Conservation (phyloP, 2,797 vertebrate species). For the Bradypodion ventrale region DNA sequence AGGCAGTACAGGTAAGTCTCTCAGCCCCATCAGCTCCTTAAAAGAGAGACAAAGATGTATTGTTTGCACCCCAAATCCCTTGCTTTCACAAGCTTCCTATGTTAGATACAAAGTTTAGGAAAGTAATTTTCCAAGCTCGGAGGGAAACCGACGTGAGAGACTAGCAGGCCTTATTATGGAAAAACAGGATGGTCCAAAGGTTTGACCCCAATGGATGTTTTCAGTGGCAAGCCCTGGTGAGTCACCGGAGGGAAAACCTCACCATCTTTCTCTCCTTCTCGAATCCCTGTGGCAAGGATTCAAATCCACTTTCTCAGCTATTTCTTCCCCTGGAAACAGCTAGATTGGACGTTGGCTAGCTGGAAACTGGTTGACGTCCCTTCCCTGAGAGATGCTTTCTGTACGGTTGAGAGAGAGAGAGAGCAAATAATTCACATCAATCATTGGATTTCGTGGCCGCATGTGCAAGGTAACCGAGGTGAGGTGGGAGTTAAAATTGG, state of each 20-base stretch:
- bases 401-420: conserved; percentile 38
- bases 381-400: background rate
- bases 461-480: conserved; percentile 44
- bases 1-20: background rate
- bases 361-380: background rate
- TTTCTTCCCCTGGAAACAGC: conserved; percentile 38
- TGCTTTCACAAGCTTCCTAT: background rate
- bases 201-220: background rate
- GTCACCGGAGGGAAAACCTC: background rate
- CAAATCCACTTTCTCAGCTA: conserved; percentile 34
- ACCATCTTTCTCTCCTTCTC: background rate
- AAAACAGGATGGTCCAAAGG: background rate
- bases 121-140: background rate
- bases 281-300: conserved; percentile 35
- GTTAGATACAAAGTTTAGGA: background rate
- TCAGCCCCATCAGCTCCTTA: background rate
- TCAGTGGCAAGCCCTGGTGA: rapidly evolving
- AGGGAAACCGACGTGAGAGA: background rate
- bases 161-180: too few relatives aligned
- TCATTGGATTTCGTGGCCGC: conserved; percentile 52
- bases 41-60: too few relatives aligned
- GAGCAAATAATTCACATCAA: conserved; percentile 53
- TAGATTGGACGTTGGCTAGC: background rate
- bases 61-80: too few relatives aligned
- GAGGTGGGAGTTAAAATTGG: background rate